Conservation (phyloP, 2,888 invertebrate species). For the Ceriagrion tenellum region DNA sequence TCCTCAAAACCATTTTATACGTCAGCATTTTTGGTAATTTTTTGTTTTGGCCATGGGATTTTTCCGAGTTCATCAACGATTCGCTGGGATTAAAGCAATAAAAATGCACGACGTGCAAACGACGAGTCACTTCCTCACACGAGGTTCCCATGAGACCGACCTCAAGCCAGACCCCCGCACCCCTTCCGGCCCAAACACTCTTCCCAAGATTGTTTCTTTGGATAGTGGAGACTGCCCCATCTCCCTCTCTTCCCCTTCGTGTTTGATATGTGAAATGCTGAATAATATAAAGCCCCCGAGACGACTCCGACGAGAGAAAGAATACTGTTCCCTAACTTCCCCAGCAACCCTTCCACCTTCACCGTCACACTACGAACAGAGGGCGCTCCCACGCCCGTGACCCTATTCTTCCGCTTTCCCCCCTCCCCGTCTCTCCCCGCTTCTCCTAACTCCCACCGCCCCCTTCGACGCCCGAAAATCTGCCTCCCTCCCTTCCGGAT, state of each 20-base stretch:
- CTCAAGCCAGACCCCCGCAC: too few relatives aligned
- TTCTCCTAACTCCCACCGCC: conserved; percentile 3
- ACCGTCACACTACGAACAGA: neutral
- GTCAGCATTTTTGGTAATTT: too few relatives aligned
- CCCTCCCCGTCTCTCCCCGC: neutral
- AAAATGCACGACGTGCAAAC: neutral
- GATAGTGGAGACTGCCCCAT: too few relatives aligned
- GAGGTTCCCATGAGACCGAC: neutral
- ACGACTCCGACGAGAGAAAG: neutral
- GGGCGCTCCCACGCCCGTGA: conserved; percentile 53
- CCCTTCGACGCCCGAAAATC: neutral
- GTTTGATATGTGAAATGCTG: neutral
- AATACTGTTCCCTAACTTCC: neutral
- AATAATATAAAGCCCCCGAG: neutral
- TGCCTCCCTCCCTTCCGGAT: conserved; percentile 10
- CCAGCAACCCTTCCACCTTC: conserved; percentile 32
- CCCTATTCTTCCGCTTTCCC: conserved; percentile 38
- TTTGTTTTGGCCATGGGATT: too few relatives aligned
- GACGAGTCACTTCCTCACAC: neutral
- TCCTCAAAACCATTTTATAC: too few relatives aligned
- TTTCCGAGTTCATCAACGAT: too few relatives aligned
- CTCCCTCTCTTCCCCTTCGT: neutral
- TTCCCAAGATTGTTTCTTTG: too few relatives aligned
- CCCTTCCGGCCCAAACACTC: too few relatives aligned
- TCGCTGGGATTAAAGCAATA: too few relatives aligned